Evolutionary conservation across 2,797 vertebrate genomes (phyloP).

Genomic region (Lacerta bilineata): DNA sequence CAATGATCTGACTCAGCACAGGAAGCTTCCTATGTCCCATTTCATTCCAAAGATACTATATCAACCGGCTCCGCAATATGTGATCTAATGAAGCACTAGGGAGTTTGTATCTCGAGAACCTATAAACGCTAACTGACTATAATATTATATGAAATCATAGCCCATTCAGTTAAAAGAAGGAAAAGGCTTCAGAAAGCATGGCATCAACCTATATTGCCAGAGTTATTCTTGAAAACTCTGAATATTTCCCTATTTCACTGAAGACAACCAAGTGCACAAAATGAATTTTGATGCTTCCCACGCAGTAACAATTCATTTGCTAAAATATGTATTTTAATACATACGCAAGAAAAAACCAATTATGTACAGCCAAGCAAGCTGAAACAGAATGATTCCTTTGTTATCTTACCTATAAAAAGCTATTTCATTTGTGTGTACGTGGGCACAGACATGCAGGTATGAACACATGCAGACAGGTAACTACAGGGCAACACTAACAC

Average conservation of each 20-base stretch:
- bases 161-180: neutral
- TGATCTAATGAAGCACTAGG: neutral
- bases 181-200: neutral
- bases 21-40: neutral
- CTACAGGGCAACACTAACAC: conserved; percentile 6
- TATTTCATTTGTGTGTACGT: neutral
- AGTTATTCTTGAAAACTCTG: neutral
- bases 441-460: neutral
- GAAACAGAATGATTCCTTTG: neutral
- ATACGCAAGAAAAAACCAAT: neutral
- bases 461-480: conserved; percentile 39
- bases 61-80: neutral
- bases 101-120: neutral
- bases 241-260: neutral
- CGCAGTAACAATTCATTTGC: neutral
- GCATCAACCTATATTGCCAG: neutral
- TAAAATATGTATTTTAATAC: neutral
- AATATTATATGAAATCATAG: neutral
- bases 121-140: neutral
- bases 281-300: neutral
- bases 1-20: neutral
- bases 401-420: neutral
- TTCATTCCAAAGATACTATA: neutral
- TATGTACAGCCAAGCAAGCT: neutral
- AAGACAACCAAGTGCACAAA: neutral